Conservation (phyloP, 2,888 invertebrate genomes). For the Phortica okadai region DNA sequence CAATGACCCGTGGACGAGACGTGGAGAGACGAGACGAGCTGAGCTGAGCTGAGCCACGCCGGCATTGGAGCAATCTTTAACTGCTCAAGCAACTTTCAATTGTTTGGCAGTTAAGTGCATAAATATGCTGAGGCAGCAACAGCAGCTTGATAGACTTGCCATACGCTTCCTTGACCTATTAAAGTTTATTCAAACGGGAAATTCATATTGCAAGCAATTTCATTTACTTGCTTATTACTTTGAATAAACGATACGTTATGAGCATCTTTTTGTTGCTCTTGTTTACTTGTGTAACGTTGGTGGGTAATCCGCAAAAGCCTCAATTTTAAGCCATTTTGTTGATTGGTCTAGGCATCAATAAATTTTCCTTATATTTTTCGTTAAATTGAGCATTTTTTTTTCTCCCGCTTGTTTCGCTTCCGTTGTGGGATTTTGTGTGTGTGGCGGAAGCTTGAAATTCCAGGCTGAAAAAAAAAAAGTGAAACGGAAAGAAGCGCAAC, state of each 20-base stretch:
- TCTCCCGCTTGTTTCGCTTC: neutral
- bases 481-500: constrained; percentile 7
- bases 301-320: neutral
- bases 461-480: neutral
- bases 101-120: too few species aligned
- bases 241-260: too few species aligned
- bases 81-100: too few species aligned
- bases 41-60: too few species aligned
- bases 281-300: too few species aligned
- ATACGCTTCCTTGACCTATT: neutral
- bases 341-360: constrained; percentile 27
- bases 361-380: constrained; percentile 20
- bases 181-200: neutral
- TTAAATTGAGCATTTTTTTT: constrained; percentile 10
- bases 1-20: neutral
- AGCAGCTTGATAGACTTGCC: neutral
- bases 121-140: neutral
- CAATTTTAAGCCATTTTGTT: constrained; percentile 28
- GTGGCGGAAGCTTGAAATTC: constrained; percentile 15
- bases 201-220: neutral
- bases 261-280: too few species aligned
- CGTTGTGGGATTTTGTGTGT: constrained; percentile 27
- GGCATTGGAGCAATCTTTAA: too few species aligned
- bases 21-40: neutral
- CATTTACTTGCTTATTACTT: neutral